Conservation (phyloP, 2,113 vertebrate species). For the Anoplopoma fimbria region DNA sequence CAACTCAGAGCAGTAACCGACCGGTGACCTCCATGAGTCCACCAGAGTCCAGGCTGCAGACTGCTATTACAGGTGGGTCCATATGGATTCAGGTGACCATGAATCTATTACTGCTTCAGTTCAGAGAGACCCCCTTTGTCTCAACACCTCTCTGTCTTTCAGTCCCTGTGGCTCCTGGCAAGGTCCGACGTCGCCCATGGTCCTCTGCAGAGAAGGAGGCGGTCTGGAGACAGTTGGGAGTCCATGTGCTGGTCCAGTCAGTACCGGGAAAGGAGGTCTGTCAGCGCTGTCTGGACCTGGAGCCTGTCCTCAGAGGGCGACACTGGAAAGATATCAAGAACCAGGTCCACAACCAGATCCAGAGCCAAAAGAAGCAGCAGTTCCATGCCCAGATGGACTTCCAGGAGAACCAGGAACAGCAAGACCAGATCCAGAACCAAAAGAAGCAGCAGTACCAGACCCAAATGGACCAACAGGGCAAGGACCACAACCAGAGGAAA, state of each 20-base stretch:
- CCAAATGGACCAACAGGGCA: neutral
- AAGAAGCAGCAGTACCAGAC: constrained; percentile 43
- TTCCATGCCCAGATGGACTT: constrained; percentile 65
- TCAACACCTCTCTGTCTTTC: neutral
- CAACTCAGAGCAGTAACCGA: neutral
- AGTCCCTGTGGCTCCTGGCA: constrained; percentile 33
- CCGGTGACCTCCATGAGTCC: neutral
- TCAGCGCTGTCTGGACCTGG: constrained; percentile 69
- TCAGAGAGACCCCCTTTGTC: neutral
- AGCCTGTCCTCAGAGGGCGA: constrained; percentile 63
- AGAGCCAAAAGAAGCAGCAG: constrained; percentile 74
- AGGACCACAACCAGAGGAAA: neutral
- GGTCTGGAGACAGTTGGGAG: constrained; percentile 71
- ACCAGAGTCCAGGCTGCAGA: constrained; percentile 36
- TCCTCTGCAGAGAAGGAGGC: constrained; percentile 69
- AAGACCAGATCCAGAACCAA: constrained; percentile 47
- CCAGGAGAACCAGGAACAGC: constrained; percentile 17
- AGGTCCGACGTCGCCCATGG: constrained; percentile 58
- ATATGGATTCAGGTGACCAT: neutral
- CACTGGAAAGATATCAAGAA: constrained; percentile 77
- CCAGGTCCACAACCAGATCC: constrained; percentile 75
- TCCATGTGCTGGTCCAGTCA: constrained; percentile 58
- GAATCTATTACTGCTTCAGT: neutral
- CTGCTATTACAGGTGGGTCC: constrained; percentile 39
- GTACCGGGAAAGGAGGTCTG: constrained; percentile 74